These are phyloP conservation scores for Hydrochoerus hydrochaeris DNA, from an alignment of 2,113 vertebrate genomes.

Conservation along the genomic window DNA sequence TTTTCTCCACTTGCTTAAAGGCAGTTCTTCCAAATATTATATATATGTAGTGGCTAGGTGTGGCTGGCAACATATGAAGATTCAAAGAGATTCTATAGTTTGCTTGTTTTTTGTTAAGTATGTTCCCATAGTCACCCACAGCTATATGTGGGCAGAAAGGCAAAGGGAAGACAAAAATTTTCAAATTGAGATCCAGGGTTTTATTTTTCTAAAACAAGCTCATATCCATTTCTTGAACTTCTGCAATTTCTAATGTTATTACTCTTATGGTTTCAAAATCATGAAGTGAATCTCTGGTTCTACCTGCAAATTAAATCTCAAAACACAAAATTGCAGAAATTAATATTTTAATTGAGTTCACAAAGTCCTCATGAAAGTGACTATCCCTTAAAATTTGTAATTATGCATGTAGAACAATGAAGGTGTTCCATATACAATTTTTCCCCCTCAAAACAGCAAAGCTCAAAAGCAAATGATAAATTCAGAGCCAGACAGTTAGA, in stretches of 20 bases:
- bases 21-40: neutral
- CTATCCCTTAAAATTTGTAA: conserved; percentile 62
- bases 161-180: neutral
- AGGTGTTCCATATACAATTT: conserved; percentile 45
- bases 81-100: neutral
- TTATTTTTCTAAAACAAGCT: conserved; percentile 48
- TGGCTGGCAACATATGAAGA: neutral
- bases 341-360: conserved; percentile 75
- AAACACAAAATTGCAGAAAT: conserved; percentile 63
- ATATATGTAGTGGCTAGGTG: neutral
- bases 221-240: conserved; percentile 4
- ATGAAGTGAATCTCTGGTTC: conserved; percentile 36
- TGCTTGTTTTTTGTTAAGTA: conserved; percentile 3
- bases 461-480: conserved; percentile 66
- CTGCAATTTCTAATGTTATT: conserved; percentile 43
- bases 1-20: neutral
- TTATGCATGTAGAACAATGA: conserved; percentile 66
- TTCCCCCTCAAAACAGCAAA: neutral
- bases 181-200: conserved; percentile 39
- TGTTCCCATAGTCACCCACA: neutral
- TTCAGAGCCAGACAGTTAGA: conserved; percentile 58
- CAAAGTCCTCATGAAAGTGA: conserved; percentile 61
- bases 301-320: conserved; percentile 65
- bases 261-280: neutral
- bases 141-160: neutral